Percentiles rank a stretch among this genome's conserved stretches.
phyloP scores from a whole-genome alignment of 2,113 vertebrate genomes.

The Misgurnus anguillicaudatus region DNA sequence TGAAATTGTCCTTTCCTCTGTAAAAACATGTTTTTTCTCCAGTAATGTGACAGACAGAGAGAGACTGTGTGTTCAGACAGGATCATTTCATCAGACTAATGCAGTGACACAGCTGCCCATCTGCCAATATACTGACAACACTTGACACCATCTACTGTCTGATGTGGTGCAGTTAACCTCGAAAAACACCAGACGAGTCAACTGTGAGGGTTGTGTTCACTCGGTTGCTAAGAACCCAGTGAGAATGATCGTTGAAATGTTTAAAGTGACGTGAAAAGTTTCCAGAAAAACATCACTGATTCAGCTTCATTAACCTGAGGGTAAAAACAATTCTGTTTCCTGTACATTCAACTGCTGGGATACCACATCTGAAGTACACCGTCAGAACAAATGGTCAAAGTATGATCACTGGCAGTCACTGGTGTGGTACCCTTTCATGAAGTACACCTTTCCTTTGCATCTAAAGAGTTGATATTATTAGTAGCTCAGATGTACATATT shows the following conservation, averaged over 20 bases:
- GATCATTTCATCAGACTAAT: constrained; percentile 20
- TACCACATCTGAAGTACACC: not conserved
- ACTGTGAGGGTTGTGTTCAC: not conserved
- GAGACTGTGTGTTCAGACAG: not conserved
- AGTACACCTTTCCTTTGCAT: no score
- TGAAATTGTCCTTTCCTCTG: not conserved
- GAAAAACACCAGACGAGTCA: constrained; percentile 7
- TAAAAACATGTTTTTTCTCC: not conserved
- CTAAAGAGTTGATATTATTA: no score
- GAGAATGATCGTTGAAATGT: constrained; percentile 13
- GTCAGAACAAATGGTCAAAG: no score
- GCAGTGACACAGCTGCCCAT: constrained; percentile 15
- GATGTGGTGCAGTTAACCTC: constrained; percentile 43
- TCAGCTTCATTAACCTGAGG: not conserved
- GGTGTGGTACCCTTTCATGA: no score
- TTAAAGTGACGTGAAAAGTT: not conserved
- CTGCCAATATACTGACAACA: not conserved
- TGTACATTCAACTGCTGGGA: not conserved
- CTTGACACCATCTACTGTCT: constrained; percentile 17
- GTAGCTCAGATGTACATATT: no score
- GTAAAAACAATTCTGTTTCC: not conserved
- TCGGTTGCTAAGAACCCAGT: constrained; percentile 45
- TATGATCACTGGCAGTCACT: no score
- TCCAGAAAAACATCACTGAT: not conserved
- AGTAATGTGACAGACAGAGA: not conserved